Evolutionary conservation across 2,888 invertebrate species (phyloP), one percentile per base, ranked within the genome.

Genomic region (Spodoptera littoralis): DNA sequence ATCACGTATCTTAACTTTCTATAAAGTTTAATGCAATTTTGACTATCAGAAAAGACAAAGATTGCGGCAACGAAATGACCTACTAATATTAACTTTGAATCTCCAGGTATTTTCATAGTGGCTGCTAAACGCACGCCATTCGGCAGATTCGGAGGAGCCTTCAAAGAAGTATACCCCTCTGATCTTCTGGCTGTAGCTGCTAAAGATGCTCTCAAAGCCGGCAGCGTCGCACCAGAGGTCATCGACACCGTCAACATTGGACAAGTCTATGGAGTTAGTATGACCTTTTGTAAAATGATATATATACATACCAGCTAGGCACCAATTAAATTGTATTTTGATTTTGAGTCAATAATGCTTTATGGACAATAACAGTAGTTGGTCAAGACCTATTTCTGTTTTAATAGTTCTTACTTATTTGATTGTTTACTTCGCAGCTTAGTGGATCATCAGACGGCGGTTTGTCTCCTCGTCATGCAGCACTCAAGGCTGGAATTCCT

Each of bases 71-170:
- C 36, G 6, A 36, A 36, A 36, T 5, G 36, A 36, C 24, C 43
- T 0, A 30, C 24, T 30, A 3, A 43, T 11, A 11, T 9, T 0
- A 8, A 4, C 12, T 41, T 30, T 55, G 11, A 11, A 42, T 12
- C n/a, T 56, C 3, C 81, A 98, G 98, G 98, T 82, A 95, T 98
- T 73, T 98, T 97, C 88, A 97, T 98, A 91, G 98, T 99, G 74
- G 98, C 98, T 76, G 99, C 99, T 0, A 99, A 99, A 90, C 96
- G 99, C 58, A 99, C 99, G 9, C 98, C 99, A 6, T 99, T 99
- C 91, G 99, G 99, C 51, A 97, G 98, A 42, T 98, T 97, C 93
- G 99, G 99, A 5, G 98, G 98, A 2, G 95, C 96, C 82, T 95
- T 98, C 69, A 95, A 95, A 36, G 96, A 97, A 77, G 95, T 96